Evolutionary conservation across 2,113 vertebrate species (phyloP).

Genomic region (Talpa occidentalis): DNA sequence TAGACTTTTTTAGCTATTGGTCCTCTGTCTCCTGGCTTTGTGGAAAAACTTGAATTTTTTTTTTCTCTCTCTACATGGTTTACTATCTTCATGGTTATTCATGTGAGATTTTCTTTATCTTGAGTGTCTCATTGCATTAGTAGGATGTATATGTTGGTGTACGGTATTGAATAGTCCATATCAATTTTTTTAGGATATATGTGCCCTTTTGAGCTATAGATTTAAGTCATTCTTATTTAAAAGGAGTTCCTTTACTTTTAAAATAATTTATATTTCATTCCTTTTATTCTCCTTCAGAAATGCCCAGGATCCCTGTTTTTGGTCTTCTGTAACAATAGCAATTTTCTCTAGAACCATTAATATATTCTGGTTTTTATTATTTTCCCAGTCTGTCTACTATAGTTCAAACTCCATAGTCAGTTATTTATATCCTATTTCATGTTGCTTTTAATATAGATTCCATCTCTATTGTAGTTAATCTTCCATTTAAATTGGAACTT

Average conservation of each 20-base stretch:
- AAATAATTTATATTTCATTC: slow-evolving; percentile 27
- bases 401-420: background rate
- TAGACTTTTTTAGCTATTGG: background rate
- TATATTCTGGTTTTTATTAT: background rate
- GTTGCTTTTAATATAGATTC: background rate
- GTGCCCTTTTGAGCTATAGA: background rate
- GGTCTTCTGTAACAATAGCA: background rate
- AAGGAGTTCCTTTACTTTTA: slow-evolving; percentile 23
- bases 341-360: background rate
- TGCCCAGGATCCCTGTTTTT: background rate
- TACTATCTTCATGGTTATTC: background rate
- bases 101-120: no score
- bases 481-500: slow-evolving; percentile 14
- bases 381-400: background rate
- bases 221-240: slow-evolving; percentile 34
- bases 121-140: background rate
- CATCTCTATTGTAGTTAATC: background rate
- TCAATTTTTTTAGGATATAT: background rate
- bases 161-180: background rate
- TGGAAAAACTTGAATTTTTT: background rate
- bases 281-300: slow-evolving; percentile 17
- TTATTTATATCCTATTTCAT: background rate
- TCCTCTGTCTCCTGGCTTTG: background rate
- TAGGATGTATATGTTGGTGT: background rate
- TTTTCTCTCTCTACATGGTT: background rate